Base-by-base conservation (phyloP, 2,113 vertebrate genomes). In the Oryctolagus cuniculus region DNA sequence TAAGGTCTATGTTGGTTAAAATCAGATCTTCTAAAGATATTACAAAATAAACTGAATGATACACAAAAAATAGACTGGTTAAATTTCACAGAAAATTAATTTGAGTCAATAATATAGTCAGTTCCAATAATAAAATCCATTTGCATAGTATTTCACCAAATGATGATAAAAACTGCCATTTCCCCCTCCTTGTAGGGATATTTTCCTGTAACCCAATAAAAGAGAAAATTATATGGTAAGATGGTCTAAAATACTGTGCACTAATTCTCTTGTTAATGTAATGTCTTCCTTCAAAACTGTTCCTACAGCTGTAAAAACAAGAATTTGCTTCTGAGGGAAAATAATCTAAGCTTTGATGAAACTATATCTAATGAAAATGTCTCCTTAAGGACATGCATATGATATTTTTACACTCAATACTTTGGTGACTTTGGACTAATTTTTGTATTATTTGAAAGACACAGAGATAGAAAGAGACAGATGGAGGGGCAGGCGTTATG, bases 11-110 rank as follows among this genome's bases (percentile, higher is more conserved):
- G 93, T 92, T 70, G 17, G 63, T 75, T 22, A 49, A 90, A 74
- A 73, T 6, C 2, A 93, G 22, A 6, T 66, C 38, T 91, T 13
- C 19, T 82, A 82, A 93, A 89, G 31, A 24, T 84, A 36, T 63
- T 90, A 87, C 10, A 80, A 29, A 34, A 89, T 79, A 89, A 87
- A 53, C 6, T 38, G 44, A 87, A 85, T 55, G 44, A 85, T 63
- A 84, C 15, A 2, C 25, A 93, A 93, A 75, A 89, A 64, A 51
- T 27, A 86, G 17, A 29, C 15, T 73, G 38, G 9, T 75, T 29
- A 87, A 51, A 95, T 96, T 91, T 91, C 77, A 83, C 25, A 83
- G 63, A 96, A 36, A 89, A 74, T 29, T 83, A 29, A 63, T 84
- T 89, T 86, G 29, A 13, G 55, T 86, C 79, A 91, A 67, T 89